Conservation (phyloP, 2,888 invertebrate genomes). For the Conchocele bisecta region DNA sequence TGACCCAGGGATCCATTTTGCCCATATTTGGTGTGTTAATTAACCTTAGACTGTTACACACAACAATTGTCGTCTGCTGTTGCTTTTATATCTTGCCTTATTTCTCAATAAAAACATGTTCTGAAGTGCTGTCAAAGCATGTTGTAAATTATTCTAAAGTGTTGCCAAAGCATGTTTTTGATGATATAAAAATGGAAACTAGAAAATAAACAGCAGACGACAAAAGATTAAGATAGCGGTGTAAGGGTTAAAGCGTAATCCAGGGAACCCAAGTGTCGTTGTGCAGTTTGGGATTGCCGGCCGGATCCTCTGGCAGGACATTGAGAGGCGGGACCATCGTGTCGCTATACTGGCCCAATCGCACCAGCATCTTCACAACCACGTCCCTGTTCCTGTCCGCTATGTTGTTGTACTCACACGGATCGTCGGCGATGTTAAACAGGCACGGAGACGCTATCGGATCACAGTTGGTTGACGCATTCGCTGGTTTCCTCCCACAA, state of each 20-base stretch:
- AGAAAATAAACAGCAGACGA: neutral
- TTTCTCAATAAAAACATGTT: too few species aligned
- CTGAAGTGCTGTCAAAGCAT: too few species aligned
- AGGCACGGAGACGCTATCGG: slow-evolving; percentile 89
- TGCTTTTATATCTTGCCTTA: too few species aligned
- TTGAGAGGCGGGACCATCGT: slow-evolving; percentile 90
- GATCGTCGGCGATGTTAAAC: slow-evolving; percentile 91
- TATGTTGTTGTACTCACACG: slow-evolving; percentile 91
- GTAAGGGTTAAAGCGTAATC: slow-evolving; percentile 74
- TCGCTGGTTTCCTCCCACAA: slow-evolving; percentile 73
- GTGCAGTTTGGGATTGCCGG: slow-evolving; percentile 90
- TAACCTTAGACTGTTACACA: too few species aligned
- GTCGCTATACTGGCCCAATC: slow-evolving; percentile 85
- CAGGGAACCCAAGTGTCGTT: slow-evolving; percentile 87
- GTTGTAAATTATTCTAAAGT: too few species aligned
- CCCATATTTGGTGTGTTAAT: too few species aligned
- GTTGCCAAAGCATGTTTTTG: too few species aligned
- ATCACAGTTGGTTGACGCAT: slow-evolving; percentile 84
- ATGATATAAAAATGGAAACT: neutral
- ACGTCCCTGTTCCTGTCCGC: slow-evolving; percentile 69
- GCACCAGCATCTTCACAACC: slow-evolving; percentile 64
- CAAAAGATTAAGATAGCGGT: neutral
- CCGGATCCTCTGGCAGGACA: slow-evolving; percentile 87
- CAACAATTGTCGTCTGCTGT: too few species aligned
- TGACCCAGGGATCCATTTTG: too few species aligned